Evolutionary conservation across 2,888 invertebrate species (phyloP), one percentile per base, ranked within the genome.

Genomic region (Diploptera punctata): DNA sequence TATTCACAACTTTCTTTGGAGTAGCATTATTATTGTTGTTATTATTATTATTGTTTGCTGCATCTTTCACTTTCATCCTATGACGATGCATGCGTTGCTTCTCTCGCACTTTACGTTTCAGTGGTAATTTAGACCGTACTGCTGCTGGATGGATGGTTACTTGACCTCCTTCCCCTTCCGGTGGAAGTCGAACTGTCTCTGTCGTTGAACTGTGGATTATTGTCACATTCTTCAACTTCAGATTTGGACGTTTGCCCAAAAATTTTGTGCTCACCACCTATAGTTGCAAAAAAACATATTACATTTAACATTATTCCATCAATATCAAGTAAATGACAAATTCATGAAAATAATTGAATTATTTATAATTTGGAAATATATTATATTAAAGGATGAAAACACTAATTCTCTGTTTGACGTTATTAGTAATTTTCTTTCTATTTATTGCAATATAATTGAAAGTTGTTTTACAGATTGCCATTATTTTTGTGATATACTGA

Each of bases 161-260:
- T 74, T 81, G 81, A 77, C 89, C 88, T 75, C 79, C 79, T 54
- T 75, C 77, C 75, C 91, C 92, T 74, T 87, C 87, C 71, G 86
- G 84, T 52, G 94, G 93, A 77, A 94, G 85, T 29, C 94, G 89
- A 76, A 94, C 94, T 76, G 94, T 94, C 85, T 95, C 95, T 74
- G 94, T 94, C 73, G 94, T 93, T 77, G 94, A 93, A 81, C 93
- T 94, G 87, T 95, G 95, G 80, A 95, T 93, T 82, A 95, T 94
- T 78, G 95, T 95, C 78, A 95, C 91, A 21, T 93, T 92, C 83
- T 94, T 94, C 79, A 93, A 87, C 84, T 95, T 94, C 82, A 91
- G 88, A 83, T 92, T 91, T 76, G 90, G 89, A 76, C 90, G 88
- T 79, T 94, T 95, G 79, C 94, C 93, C 80, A 94, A 87, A 79